phyloP scores from a whole-genome alignment of 64 coral and sea anemone genomes.

The Astreopora myriophthalma region DNA sequence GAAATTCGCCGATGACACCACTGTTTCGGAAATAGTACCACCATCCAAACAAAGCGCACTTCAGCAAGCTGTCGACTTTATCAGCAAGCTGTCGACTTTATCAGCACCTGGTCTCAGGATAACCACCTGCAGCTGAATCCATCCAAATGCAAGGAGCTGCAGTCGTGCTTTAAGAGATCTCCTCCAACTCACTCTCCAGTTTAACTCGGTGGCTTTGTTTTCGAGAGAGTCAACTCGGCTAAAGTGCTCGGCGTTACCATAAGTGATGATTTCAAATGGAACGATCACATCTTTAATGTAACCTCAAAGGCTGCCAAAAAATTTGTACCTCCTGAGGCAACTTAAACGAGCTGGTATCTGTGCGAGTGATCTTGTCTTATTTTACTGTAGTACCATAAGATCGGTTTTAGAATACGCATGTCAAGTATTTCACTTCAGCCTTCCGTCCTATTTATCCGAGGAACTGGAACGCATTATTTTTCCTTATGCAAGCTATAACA shows the following conservation, averaged over 20 bases:
- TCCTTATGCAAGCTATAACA: background rate
- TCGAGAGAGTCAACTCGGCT: conserved; percentile 14
- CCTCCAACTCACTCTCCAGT: too few species aligned
- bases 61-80: conserved; percentile 31
- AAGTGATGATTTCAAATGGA: conserved; percentile 66
- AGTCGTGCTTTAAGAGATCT: too few species aligned
- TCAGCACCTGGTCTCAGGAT: conserved; percentile 22
- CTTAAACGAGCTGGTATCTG: background rate
- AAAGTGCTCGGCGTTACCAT: conserved; percentile 57
- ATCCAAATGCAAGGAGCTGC: too few species aligned
- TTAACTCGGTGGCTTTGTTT: background rate
- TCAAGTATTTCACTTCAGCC: conserved; percentile 62
- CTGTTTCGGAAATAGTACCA: conserved; percentile 54
- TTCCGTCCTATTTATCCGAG: conserved; percentile 35
- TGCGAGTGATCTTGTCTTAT: conserved; percentile 37
- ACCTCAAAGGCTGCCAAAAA: conserved; percentile 42
- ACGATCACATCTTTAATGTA: conserved; percentile 25
- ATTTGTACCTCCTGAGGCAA: conserved; percentile 17
- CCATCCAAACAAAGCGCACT: conserved; percentile 30
- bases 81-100: conserved; percentile 32
- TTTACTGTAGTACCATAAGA: conserved; percentile 34
- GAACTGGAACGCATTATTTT: conserved; percentile 16
- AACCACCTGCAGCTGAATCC: conserved; percentile 36
- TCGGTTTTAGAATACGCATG: background rate
- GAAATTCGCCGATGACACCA: conserved; percentile 53